Base-by-base conservation (phyloP, 1,140 invertebrate species). In the Drosophila obscura region DNA sequence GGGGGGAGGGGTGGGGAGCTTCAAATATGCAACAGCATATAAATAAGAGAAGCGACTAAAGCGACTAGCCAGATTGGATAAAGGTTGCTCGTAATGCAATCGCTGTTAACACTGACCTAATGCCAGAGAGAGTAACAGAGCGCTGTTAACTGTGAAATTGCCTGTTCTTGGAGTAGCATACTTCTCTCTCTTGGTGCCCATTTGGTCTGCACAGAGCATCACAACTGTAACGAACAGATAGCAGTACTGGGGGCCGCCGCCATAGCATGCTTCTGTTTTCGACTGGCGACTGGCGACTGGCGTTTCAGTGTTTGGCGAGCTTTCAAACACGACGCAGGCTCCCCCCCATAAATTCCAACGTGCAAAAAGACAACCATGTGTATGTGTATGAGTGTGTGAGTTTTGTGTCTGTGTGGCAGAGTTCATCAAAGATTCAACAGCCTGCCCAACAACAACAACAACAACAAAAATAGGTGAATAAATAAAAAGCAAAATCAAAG, bases 1-100 rank as follows among this genome's bases (percentile, higher is more conserved):
- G 43, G 15, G 28, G 22, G 39, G 22, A 19, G 19, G 24, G 22
- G 43, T 8, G 4, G 35, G 11, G 11, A 11, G 35, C 65, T 69
- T 80, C 55, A 82, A 88, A 76, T 85, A 85, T 85, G 82, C 83
- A 85, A 85, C 82, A 85, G 75, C 78, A 79, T 67, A 85, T 87
- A 79, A 87, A 87, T 82, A 87, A 88, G 74, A 88, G 82, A 87
- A 88, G 74, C 82, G 82, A 75, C 76, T 87, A 68, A 66, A 63
- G 79, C n/a, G n/a, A 75, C 82, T 79, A 87, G 78, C 74, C 78
- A 78, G 79, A 88, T 87, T 82, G 75, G 46, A 65, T 52, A 75
- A 76, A 43, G 35, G 11, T 39, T 39, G 35, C 35, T 39, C 28
- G 59, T 57, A 35, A 46, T 67, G 74, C 73, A 73, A 61, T 58